Percentiles rank a stretch among this genome's conserved stretches.
Evolutionary conservation across 2,113 vertebrate genomes (phyloP).

Genomic region (Diadophis punctatus): DNA sequence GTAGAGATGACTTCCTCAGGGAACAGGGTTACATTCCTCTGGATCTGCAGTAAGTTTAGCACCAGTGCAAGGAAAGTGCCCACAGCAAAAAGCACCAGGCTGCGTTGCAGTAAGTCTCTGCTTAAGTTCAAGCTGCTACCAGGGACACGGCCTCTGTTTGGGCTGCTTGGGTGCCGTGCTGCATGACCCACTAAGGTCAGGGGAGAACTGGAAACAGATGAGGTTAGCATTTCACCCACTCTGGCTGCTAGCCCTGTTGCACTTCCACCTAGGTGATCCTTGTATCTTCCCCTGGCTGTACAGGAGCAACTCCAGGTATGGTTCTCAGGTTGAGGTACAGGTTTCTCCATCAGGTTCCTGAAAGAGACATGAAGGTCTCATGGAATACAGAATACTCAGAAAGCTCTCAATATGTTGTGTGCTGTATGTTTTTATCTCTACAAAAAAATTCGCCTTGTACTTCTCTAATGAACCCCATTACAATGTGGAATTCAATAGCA

Average conservation of each 20-base stretch:
- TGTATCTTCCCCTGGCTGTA: slow-evolving; percentile 60
- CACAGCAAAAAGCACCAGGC: slow-evolving; percentile 89
- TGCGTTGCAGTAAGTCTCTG: slow-evolving; percentile 82
- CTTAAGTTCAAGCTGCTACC: slow-evolving; percentile 64
- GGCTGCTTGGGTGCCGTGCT: neutral
- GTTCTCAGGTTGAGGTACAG: slow-evolving; percentile 82
- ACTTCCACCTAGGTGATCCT: slow-evolving; percentile 55
- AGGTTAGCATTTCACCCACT: slow-evolving; percentile 69
- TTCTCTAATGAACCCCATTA: neutral
- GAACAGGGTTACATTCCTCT: slow-evolving; percentile 88
- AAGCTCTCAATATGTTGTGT: neutral
- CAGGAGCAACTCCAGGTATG: slow-evolving; percentile 84
- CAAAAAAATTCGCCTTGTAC: neutral
- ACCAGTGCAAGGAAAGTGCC: slow-evolving; percentile 91
- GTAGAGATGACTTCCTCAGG: slow-evolving; percentile 91
- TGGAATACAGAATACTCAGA: neutral
- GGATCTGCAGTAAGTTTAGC: slow-evolving; percentile 93
- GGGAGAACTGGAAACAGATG: slow-evolving; percentile 37
- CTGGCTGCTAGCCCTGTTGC: slow-evolving; percentile 70
- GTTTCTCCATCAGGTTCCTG: slow-evolving; percentile 47
- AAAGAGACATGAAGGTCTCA: neutral
- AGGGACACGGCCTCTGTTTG: neutral
- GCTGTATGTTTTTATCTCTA: neutral
- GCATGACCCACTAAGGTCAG: slow-evolving; percentile 19
- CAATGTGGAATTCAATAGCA: neutral